A percentile compares a stretch with the other conserved stretches of the same genome.
These are phyloP conservation scores for Melanotaenia boesemani DNA, from an alignment of 2,797 vertebrate species.

Conservation along the genomic window DNA sequence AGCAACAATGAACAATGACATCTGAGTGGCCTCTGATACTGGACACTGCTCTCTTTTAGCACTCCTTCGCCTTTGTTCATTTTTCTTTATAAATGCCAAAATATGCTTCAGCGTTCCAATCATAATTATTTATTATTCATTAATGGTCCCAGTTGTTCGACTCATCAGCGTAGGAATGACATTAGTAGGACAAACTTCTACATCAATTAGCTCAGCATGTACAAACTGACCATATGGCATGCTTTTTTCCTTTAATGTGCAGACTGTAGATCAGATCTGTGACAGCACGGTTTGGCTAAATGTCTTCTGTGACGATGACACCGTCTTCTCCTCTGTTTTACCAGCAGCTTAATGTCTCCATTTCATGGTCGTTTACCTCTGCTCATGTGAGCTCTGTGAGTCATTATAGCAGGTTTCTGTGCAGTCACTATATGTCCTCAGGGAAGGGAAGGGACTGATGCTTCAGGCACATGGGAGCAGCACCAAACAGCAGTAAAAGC, in stretches of 20 bases:
- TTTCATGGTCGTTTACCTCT: constrained; percentile 60
- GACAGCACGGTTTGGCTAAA: not conserved
- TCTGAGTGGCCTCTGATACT: no score
- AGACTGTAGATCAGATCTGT: constrained; percentile 7
- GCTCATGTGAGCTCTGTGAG: constrained; percentile 31
- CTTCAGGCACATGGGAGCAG: constrained; percentile 25
- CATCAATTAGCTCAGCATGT: no score
- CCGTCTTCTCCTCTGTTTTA: constrained; percentile 9
- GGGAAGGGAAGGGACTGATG: constrained; percentile 9
- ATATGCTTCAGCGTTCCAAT: no score
- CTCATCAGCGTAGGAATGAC: no score
- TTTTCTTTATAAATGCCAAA: no score
- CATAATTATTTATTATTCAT: no score
- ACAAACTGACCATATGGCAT: constrained; percentile 14
- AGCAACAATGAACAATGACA: no score
- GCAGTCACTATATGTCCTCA: constrained; percentile 32
- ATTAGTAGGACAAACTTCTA: no score
- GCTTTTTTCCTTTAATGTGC: not conserved
- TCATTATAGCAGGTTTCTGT: constrained; percentile 45
- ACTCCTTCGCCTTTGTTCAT: no score
- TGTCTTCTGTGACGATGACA: constrained; percentile 8
- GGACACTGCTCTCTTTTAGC: no score
- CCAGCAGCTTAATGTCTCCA: constrained; percentile 43
- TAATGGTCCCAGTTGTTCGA: no score
- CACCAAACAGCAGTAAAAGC: constrained; percentile 3